Evolutionary conservation across 2,113 vertebrate species (phyloP).

Genomic region (Embiotoca jacksoni): DNA sequence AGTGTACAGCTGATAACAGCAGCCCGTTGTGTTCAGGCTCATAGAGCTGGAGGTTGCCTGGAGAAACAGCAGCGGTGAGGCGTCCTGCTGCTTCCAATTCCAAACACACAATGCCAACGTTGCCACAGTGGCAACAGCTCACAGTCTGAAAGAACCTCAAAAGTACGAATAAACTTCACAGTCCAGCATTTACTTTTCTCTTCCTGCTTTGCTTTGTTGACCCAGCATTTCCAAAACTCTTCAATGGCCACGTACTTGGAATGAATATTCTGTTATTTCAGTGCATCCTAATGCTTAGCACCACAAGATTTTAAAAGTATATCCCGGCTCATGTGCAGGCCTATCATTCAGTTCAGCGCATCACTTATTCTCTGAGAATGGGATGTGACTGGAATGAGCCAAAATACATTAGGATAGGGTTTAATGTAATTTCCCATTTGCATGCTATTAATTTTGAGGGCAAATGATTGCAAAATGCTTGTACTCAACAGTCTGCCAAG

Average conservation of each 20-base stretch:
- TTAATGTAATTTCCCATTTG: slow-evolving; percentile 63
- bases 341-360: slow-evolving; percentile 18
- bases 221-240: slow-evolving; percentile 9
- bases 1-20: neutral
- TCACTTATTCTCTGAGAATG: slow-evolving; percentile 39
- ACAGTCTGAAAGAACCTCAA: neutral
- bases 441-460: slow-evolving; percentile 63
- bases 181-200: neutral
- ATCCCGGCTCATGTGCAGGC: slow-evolving; percentile 43
- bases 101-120: neutral
- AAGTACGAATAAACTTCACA: neutral
- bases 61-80: too few relatives aligned
- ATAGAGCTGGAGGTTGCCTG: neutral
- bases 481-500: slow-evolving; percentile 64
- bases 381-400: slow-evolving; percentile 52
- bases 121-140: neutral
- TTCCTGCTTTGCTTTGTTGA: neutral
- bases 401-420: slow-evolving; percentile 59
- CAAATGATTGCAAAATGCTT: slow-evolving; percentile 49
- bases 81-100: neutral
- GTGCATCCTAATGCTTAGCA: slow-evolving; percentile 6
- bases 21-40: neutral
- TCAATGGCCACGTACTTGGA: slow-evolving; percentile 42
- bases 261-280: slow-evolving; percentile 25
- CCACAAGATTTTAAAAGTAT: slow-evolving; percentile 41